A percentile compares a stretch with the other conserved stretches of the same genome.
phyloP scores from a whole-genome alignment of 37 sponge, comb jelly and placozoan genomes.

The Aplysina aerophoba region DNA sequence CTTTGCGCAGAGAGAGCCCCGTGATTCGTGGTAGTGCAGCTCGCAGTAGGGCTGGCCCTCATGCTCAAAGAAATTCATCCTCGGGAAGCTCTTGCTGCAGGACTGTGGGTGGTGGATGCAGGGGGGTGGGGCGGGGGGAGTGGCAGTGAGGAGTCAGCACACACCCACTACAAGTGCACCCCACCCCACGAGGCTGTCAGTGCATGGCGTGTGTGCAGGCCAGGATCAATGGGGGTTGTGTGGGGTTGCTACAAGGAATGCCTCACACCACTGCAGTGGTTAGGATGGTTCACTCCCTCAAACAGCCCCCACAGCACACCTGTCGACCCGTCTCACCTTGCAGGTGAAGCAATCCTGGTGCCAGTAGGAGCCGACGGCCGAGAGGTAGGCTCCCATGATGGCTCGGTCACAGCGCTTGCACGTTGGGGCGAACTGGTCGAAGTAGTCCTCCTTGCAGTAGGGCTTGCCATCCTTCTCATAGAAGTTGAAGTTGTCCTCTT shows the following conservation, averaged over 20 bases:
- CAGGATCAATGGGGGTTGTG: too few species aligned
- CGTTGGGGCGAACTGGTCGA: slow-evolving; percentile 95
- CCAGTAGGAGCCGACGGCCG: slow-evolving; percentile 93
- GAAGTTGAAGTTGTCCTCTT: slow-evolving; percentile 83
- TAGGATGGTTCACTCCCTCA: neutral
- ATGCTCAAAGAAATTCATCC: slow-evolving; percentile 93
- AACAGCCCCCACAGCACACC: neutral
- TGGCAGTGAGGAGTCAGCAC: too few species aligned
- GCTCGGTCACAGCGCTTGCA: slow-evolving; percentile 91
- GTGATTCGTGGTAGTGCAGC: slow-evolving; percentile 92
- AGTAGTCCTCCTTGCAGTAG: slow-evolving; percentile 96
- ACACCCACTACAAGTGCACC: too few species aligned
- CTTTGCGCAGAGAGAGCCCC: slow-evolving; percentile 89
- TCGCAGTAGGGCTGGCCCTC: slow-evolving; percentile 98
- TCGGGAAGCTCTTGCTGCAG: slow-evolving; percentile 85
- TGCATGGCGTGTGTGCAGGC: too few species aligned
- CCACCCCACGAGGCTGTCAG: too few species aligned
- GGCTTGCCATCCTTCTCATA: slow-evolving; percentile 91
- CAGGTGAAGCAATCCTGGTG: slow-evolving; percentile 98
- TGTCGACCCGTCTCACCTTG: slow-evolving; percentile 61
- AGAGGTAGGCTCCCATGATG: slow-evolving; percentile 93
- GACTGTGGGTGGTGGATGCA: slow-evolving; percentile 47
- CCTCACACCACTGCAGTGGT: too few species aligned
- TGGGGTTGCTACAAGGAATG: too few species aligned
- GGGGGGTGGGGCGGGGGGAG: too few species aligned